phyloP scores from a whole-genome alignment of 2,797 vertebrate genomes.

The Lepilemur ruficaudatus region DNA sequence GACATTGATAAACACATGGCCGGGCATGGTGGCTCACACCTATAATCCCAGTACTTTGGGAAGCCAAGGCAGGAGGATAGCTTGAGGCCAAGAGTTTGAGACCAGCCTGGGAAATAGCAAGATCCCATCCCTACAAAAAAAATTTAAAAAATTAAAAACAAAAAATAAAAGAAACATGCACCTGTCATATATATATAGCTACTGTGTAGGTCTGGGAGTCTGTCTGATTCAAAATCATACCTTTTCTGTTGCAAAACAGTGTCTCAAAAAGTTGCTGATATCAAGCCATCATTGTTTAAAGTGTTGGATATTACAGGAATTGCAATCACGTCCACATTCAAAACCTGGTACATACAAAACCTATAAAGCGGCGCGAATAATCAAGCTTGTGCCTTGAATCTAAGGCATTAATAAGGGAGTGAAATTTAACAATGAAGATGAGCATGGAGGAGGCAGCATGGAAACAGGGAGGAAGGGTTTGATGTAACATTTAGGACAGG shows the following conservation, averaged over 20 bases:
- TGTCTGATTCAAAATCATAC: background rate
- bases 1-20: background rate
- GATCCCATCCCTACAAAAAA: background rate
- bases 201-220: background rate
- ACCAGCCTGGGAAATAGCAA: background rate
- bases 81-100: background rate
- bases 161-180: background rate
- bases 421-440: background rate
- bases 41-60: background rate
- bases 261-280: background rate
- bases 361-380: background rate
- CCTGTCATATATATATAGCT: background rate
- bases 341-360: background rate
- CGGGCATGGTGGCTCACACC: fast-evolving
- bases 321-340: background rate
- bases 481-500: background rate
- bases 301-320: background rate
- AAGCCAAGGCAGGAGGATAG: background rate
- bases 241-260: background rate
- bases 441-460: no score
- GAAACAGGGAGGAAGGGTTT: background rate
- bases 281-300: background rate
- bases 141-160: background rate
- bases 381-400: background rate
- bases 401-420: background rate